Base-by-base conservation (phyloP, 2,888 invertebrate genomes). In the Emmelina monodactyla region DNA sequence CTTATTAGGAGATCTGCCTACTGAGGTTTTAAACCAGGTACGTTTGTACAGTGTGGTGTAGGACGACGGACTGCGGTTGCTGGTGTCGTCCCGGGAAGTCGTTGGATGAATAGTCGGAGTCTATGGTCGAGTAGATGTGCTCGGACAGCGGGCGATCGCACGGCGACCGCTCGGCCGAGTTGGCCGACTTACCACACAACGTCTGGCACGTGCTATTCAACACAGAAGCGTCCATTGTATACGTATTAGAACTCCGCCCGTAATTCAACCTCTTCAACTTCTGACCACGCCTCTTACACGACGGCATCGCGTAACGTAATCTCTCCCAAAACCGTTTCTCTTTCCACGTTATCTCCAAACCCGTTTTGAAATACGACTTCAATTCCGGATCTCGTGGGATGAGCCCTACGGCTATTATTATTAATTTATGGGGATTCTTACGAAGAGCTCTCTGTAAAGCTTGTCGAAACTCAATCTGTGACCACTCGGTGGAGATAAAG, bases 241-340 rank as follows among this genome's bases (percentile, higher is more conserved):
- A 92, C 55, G 91, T 92, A 68, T 92, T 92, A 52, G 92, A 91
- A 63, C 88, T 89, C 51, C 89, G 83, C 45, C 92, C 85, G 58
- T 92, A 91, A 58, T 89, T 86, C 45, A 79, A 78, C 53, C 80
- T 80, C 58, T 81, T 75, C 52, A 75, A 64, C 62, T 79, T 78
- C 47, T 79, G 76, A 40, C 78, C 71, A 60, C 72, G 83, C 45
- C 87, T 86, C 61, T 89, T 84, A 49, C 88, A 88, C 51, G 89
- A 87, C 40, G 94, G 94, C 85, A 96, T 89, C 41, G 92, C 89
- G 65, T 92, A 94, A 50, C 91, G 86, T 53, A 97, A 83, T 62
- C 94, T 88, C 66, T 95, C 94, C 95, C 96, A 96, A 81, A 97
- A 97, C 54, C 93, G 85, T 62, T 90, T 91, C 75, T 96, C 95